phyloP scores from a whole-genome alignment of 92 coral and sea anemone genomes.

The Phenganax stokvisi region DNA sequence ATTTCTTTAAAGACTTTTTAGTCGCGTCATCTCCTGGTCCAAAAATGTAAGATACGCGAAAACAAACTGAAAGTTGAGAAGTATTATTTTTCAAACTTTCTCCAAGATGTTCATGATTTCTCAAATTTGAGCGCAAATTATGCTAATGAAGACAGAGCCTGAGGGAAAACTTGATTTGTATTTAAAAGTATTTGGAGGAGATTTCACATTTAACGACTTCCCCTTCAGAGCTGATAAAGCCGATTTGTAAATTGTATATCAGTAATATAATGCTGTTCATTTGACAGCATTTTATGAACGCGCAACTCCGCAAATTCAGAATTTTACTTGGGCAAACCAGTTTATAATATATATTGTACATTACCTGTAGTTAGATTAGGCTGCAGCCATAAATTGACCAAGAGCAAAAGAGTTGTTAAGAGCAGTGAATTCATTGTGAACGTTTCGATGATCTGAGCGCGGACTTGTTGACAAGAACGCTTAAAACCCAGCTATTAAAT shows the following conservation, averaged over 20 bases:
- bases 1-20: background rate
- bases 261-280: too few species aligned
- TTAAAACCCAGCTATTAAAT: slow-evolving; percentile 22
- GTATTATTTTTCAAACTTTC: background rate
- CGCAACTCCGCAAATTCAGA: too few species aligned
- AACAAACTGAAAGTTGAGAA: slow-evolving; percentile 4
- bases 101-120: slow-evolving; percentile 3
- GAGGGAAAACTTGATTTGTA: background rate
- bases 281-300: too few species aligned
- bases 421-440: slow-evolving; percentile 7
- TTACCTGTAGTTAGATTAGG: slow-evolving; percentile 1
- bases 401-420: slow-evolving; percentile 11
- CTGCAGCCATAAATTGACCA: background rate
- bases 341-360: background rate
- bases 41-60: background rate
- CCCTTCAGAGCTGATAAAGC: background rate
- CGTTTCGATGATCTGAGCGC: background rate
- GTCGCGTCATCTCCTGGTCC: background rate
- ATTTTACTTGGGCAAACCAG: background rate
- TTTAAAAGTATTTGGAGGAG: background rate
- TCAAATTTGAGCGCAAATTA: slow-evolving; percentile 1
- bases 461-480: slow-evolving; percentile 29
- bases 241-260: background rate
- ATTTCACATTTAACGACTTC: background rate
- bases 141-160: background rate